Base-by-base conservation (phyloP, 2,113 vertebrate genomes). In the Oenanthe melanoleuca region DNA sequence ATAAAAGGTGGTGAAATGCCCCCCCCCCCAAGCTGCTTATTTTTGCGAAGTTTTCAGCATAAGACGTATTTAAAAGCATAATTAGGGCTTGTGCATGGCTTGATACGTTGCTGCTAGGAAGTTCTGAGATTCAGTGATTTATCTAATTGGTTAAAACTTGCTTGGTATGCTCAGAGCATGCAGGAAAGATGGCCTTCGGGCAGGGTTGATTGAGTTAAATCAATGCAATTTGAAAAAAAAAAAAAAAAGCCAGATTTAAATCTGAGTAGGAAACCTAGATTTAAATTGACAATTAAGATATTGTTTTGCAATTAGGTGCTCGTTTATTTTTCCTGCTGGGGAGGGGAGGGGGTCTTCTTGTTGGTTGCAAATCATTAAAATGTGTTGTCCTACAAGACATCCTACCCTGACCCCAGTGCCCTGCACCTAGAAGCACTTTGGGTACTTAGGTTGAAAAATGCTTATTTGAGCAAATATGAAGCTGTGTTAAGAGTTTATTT, bases 281-380 rank as follows among this genome's bases (percentile, higher is more conserved):
- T 67, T 67, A 92, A 96, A 38, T 23, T 91, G 92, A 31, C 77
- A 91, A 95, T 96, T 92, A 95, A 92, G 91, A 75, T 78, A 64
- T 10, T 88, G 57, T 34, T 88, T 90, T 77, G 75, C 69, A 78
- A 63, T 94, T 92, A 86, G 3, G 38, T 53, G 22, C 72, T 77
- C 2, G 4, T 42, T 69, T 73, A 38, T 88, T 92, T 88, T 64
- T 80, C 34, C 60, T 81, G 8, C 60, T 55, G 38, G 66, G 70
- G 26, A 11, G 55, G 50, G 56, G 15, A 37, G 40, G 59, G 24
- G 8, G 6, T 42, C 37, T 64, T 33, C 67, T 83, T 12, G 1
- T n/a, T 80, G 75, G 15, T 14, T 66, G 28, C 4, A 64, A 9
- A 40, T 49, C 44, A 57, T 80, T 63, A 7, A 12, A 50, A 20